A percentile compares a stretch with the other conserved stretches of the same genome.
Conservation (phyloP, 2,797 vertebrate genomes). For the Pelodytes ibericus region DNA sequence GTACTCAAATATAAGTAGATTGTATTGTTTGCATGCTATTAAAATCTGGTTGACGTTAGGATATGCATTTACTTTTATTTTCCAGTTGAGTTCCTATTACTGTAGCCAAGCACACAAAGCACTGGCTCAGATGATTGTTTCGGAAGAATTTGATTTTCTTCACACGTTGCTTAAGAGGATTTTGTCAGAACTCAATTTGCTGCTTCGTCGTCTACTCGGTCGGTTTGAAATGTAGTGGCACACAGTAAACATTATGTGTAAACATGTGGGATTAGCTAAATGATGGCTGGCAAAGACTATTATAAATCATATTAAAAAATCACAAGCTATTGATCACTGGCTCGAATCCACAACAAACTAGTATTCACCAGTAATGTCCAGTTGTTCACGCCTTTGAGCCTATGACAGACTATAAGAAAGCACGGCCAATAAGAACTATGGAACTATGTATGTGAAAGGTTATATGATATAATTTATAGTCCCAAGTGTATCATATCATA, state of each 20-base stretch:
- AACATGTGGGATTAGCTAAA: conserved; percentile 40
- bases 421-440: not conserved
- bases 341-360: conserved; percentile 28
- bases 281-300: conserved; percentile 39
- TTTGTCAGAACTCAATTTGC: conserved; percentile 55
- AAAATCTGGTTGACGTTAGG: not conserved
- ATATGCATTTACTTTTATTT: conserved; percentile 5
- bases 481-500: not conserved
- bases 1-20: not conserved
- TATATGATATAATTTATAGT: not conserved
- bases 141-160: conserved; percentile 44
- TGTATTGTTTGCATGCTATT: not conserved
- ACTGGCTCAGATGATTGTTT: conserved; percentile 37
- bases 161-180: conserved; percentile 49
- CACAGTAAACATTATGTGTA: conserved; percentile 44
- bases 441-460: no score
- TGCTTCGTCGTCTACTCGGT: conserved; percentile 46
- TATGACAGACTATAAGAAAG: not conserved
- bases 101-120: conserved; percentile 22
- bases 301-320: conserved; percentile 52
- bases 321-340: conserved; percentile 46
- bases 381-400: conserved; percentile 5
- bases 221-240: conserved; percentile 20
- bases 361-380: conserved; percentile 30
- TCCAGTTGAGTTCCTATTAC: not conserved